Evolutionary conservation across 2,888 invertebrate species (phyloP).

Genomic region (Acanthopleura granulata): DNA sequence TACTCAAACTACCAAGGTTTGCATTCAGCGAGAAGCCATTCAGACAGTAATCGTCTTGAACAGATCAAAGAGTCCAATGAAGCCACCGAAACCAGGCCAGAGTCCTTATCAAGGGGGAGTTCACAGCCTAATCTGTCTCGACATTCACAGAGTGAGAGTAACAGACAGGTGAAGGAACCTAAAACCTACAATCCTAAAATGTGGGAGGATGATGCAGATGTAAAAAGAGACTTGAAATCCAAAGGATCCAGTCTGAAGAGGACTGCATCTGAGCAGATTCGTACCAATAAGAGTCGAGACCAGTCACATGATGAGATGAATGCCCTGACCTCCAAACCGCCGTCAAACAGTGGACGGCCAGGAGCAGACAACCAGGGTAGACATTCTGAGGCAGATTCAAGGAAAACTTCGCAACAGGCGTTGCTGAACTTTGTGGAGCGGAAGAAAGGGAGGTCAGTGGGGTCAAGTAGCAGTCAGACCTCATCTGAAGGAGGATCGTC

Average conservation of each 20-base stretch:
- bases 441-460: conserved; percentile 69
- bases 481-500: neutral
- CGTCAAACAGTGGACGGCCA: neutral
- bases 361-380: neutral
- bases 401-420: conserved; percentile 87
- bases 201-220: neutral
- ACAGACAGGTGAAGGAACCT: neutral
- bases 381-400: conserved; percentile 77
- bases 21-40: conserved; percentile 14
- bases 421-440: conserved; percentile 85
- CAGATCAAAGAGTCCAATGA: conserved; percentile 47
- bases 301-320: neutral
- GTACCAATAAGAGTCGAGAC: conserved; percentile 23
- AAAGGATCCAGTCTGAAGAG: conserved; percentile 36
- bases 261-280: conserved; percentile 50
- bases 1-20: conserved; percentile 11
- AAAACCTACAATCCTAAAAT: neutral
- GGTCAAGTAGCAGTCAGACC: conserved; percentile 8
- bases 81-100: neutral
- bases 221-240: neutral
- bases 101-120: neutral
- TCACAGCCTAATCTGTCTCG: neutral
- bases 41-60: conserved; percentile 41
- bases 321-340: neutral
- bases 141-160: neutral